Evolutionary conservation across 2,888 invertebrate genomes (phyloP).

Genomic region (Raillietiella orientalis): DNA sequence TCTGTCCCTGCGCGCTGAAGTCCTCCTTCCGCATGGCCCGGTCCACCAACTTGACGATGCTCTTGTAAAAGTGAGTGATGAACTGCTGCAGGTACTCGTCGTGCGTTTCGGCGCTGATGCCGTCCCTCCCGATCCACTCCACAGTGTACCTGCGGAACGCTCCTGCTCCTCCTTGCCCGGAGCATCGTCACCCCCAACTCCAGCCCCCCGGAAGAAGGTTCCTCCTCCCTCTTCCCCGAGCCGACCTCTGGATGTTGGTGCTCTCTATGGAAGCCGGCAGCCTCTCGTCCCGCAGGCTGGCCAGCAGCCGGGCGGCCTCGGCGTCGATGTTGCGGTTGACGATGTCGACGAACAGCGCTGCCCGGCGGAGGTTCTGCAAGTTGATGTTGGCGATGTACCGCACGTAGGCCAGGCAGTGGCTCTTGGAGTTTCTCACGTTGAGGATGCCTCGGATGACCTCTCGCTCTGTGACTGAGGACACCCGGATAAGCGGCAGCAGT

Average conservation of each 20-base stretch:
- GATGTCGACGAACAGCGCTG: slow-evolving; percentile 80
- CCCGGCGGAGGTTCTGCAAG: slow-evolving; percentile 69
- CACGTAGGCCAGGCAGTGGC: slow-evolving; percentile 68
- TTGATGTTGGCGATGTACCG: slow-evolving; percentile 93
- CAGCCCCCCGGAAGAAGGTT: too few species aligned
- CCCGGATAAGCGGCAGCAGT: too few species aligned
- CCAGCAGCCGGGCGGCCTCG: slow-evolving; percentile 62
- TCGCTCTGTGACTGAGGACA: slow-evolving; percentile 53
- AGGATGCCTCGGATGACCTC: slow-evolving; percentile 88
- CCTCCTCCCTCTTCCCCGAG: too few species aligned
- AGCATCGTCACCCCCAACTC: too few species aligned
- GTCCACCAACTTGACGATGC: slow-evolving; percentile 55
- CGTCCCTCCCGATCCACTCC: slow-evolving; percentile 88
- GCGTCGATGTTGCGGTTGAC: slow-evolving; percentile 64
- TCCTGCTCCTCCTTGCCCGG: too few species aligned
- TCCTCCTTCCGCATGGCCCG: slow-evolving; percentile 85
- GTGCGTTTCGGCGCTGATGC: slow-evolving; percentile 67
- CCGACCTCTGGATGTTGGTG: slow-evolving; percentile 65
- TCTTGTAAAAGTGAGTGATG: slow-evolving; percentile 72
- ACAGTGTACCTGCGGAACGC: slow-evolving; percentile 46
- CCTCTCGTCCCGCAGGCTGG: slow-evolving; percentile 57
- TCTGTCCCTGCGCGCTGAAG: slow-evolving; percentile 67
- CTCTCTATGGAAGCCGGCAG: slow-evolving; percentile 61
- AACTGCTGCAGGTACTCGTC: slow-evolving; percentile 76
- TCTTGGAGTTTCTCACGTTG: slow-evolving; percentile 70